phyloP scores from a whole-genome alignment of 2,113 vertebrate genomes.

The Scophthalmus maximus region DNA sequence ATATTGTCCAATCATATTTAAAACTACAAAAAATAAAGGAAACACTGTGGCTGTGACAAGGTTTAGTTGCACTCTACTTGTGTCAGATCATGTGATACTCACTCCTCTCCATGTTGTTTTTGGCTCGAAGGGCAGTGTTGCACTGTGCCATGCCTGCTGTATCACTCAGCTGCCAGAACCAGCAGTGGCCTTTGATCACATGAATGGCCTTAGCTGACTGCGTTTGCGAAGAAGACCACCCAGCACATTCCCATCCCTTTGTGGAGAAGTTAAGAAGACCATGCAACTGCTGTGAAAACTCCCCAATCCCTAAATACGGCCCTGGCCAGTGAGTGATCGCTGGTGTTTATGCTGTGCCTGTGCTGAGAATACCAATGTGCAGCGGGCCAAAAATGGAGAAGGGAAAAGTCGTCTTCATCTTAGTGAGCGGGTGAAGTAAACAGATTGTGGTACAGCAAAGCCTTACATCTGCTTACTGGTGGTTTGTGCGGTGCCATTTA shows the following conservation, averaged over 20 bases:
- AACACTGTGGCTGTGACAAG: not conserved
- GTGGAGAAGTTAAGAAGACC: conserved; percentile 24
- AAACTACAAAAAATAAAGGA: not conserved
- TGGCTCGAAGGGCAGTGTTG: conserved; percentile 36
- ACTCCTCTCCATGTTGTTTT: conserved; percentile 27
- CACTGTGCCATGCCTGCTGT: conserved; percentile 15
- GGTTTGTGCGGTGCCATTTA: conserved; percentile 5
- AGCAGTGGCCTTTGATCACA: conserved; percentile 34
- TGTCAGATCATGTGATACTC: conserved; percentile 12
- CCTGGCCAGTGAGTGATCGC: conserved; percentile 13
- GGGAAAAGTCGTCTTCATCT: conserved; percentile 1
- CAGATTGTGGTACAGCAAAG: conserved; percentile 32
- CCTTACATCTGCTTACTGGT: conserved; percentile 3
- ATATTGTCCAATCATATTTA: not conserved
- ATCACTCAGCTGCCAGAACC: conserved; percentile 16
- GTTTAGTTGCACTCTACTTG: not conserved
- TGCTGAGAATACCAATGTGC: conserved; percentile 58
- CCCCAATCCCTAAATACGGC: not conserved
- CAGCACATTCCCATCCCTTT: conserved; percentile 27
- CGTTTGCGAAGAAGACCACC: conserved; percentile 41
- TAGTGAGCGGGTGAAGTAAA: conserved; percentile 29
- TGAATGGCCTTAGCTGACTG: conserved; percentile 28
- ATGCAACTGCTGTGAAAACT: conserved; percentile 29
- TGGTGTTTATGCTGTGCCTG: conserved; percentile 52
- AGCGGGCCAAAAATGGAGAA: conserved; percentile 46